Conservation (phyloP, 1,140 invertebrate genomes). For the Conus betulinus region DNA sequence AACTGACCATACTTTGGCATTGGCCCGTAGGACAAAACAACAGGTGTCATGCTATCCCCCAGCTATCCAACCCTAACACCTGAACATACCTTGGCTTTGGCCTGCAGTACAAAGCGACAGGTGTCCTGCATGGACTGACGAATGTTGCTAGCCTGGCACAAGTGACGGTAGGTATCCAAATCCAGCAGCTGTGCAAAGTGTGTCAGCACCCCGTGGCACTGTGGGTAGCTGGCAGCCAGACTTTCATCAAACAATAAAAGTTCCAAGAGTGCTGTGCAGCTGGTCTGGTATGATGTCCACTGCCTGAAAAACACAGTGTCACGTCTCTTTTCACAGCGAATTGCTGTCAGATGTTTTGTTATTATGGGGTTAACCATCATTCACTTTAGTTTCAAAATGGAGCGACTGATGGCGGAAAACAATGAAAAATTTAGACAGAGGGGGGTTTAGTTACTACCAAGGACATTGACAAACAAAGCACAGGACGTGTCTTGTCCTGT, state of each 20-base stretch:
- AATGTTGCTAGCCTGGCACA: conserved; percentile 45
- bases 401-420: too few relatives aligned
- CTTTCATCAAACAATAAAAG: conserved; percentile 63
- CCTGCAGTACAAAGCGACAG: conserved; percentile 60
- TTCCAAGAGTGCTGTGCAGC: conserved; percentile 45
- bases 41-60: conserved; percentile 62
- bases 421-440: too few relatives aligned
- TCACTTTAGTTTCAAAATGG: too few relatives aligned
- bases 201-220: conserved; percentile 51
- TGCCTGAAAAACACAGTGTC: conserved; percentile 37
- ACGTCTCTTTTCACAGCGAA: not conserved
- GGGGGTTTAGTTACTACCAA: too few relatives aligned
- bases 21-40: conserved; percentile 54
- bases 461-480: too few relatives aligned
- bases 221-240: conserved; percentile 57
- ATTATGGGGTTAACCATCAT: too few relatives aligned
- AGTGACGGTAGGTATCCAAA: conserved; percentile 48
- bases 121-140: conserved; percentile 64
- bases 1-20: not conserved
- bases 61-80: not conserved
- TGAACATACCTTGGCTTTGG: not conserved
- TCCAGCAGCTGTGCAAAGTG: conserved; percentile 53
- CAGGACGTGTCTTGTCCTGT: too few relatives aligned
- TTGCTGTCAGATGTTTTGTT: not conserved
- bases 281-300: conserved; percentile 50